Evolutionary conservation across 2,113 vertebrate species (phyloP).

Genomic region (Nettapus auritus): DNA sequence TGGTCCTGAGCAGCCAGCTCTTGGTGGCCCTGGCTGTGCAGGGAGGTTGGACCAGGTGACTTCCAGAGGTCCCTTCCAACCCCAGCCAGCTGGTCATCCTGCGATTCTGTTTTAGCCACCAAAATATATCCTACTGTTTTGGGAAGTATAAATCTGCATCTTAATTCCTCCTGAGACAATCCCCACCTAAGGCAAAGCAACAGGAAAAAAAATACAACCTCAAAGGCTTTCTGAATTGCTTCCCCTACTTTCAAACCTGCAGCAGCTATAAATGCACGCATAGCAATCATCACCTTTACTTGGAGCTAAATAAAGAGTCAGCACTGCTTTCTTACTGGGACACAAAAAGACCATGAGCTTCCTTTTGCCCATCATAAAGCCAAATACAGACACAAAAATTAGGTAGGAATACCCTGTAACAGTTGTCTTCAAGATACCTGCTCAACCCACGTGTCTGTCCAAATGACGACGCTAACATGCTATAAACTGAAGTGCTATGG

Average conservation of each 20-base stretch:
- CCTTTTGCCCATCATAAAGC: not conserved
- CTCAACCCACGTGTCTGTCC: not conserved
- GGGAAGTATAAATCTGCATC: not conserved
- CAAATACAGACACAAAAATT: not conserved
- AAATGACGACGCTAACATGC: not conserved
- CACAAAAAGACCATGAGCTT: not conserved
- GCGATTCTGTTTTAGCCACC: not conserved
- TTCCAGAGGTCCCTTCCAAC: not conserved
- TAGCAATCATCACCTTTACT: not conserved
- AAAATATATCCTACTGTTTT: not conserved
- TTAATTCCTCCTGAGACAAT: not conserved
- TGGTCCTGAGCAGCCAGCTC: not conserved
- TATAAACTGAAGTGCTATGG: not conserved
- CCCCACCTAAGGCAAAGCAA: not conserved
- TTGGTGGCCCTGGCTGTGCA: not conserved
- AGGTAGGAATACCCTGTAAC: not conserved
- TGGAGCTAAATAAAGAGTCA: constrained; percentile 41
- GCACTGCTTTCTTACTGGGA: not conserved
- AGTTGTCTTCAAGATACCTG: not conserved
- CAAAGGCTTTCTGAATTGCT: constrained; percentile 17
- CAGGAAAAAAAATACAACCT: not conserved
- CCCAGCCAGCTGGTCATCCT: not conserved
- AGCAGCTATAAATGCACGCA: constrained; percentile 4
- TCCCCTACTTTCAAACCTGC: not conserved
- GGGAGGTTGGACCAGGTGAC: not conserved